phyloP scores from a whole-genome alignment of 2,113 vertebrate species.

The Trichechus manatus region DNA sequence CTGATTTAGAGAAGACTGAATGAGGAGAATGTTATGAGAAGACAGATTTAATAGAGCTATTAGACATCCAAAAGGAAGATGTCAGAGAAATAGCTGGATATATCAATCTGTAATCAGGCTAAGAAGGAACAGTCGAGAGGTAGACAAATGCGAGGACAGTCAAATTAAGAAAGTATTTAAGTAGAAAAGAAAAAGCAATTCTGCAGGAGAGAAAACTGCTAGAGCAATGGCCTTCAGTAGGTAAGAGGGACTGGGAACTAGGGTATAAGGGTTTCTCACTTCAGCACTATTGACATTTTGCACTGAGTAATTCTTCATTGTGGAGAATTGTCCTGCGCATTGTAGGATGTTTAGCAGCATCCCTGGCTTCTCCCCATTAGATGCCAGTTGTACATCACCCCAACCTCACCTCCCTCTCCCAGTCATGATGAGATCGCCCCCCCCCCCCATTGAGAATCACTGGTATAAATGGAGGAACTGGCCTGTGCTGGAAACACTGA shows the following conservation, averaged over 20 bases:
- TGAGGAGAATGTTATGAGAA: neutral
- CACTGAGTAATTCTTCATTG: neutral
- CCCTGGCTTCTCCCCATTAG: neutral
- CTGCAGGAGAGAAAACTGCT: neutral
- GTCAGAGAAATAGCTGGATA: neutral
- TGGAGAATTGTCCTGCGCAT: neutral
- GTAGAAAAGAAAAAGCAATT: constrained; percentile 4
- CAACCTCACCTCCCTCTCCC: neutral
- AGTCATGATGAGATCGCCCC: neutral
- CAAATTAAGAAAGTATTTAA: neutral
- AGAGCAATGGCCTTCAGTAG: neutral
- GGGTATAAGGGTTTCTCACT: too few species aligned
- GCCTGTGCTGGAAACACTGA: constrained; percentile 4
- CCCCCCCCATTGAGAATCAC: neutral
- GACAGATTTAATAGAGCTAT: neutral
- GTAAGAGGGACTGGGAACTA: neutral
- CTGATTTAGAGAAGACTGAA: neutral
- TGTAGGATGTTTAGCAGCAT: neutral
- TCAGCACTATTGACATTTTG: neutral
- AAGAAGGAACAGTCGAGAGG: neutral
- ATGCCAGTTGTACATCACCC: neutral
- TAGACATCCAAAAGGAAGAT: neutral
- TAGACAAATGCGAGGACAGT: neutral
- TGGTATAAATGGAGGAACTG: neutral
- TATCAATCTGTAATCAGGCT: neutral